Conservation (phyloP, 2,888 invertebrate genomes). For the Capitulum mitella region DNA sequence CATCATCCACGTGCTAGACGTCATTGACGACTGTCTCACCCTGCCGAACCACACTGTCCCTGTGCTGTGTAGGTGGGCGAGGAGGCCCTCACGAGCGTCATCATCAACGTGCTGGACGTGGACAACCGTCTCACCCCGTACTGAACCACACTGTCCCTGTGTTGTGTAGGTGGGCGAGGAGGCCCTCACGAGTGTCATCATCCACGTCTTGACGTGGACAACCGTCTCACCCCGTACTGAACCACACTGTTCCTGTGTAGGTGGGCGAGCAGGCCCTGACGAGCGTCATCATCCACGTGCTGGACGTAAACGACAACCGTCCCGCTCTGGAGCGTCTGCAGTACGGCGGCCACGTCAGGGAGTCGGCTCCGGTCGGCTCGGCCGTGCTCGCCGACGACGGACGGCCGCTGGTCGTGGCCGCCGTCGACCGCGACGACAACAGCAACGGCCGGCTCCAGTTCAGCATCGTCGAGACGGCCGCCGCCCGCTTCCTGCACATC, state of each 20-base stretch:
- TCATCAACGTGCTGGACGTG: constrained; percentile 68
- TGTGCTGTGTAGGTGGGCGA: no score
- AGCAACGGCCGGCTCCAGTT: constrained; percentile 75
- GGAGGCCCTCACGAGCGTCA: no score
- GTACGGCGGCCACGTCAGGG: constrained; percentile 66
- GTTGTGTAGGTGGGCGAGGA: constrained; percentile 61
- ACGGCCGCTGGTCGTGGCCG: constrained; percentile 72
- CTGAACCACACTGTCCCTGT: no score
- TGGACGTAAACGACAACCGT: constrained; percentile 80
- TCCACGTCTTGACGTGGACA: constrained; percentile 67
- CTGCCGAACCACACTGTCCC: no score
- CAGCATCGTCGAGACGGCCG: constrained; percentile 71
- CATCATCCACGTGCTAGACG: no score
- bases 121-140: constrained; percentile 67
- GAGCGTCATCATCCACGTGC: constrained; percentile 69
- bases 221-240: neutral
- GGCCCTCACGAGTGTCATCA: constrained; percentile 61
- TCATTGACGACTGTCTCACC: no score
- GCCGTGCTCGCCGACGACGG: constrained; percentile 61
- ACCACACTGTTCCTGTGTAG: constrained; percentile 39
- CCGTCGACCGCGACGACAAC: constrained; percentile 77
- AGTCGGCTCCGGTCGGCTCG: constrained; percentile 63
- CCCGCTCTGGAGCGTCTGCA: constrained; percentile 60
- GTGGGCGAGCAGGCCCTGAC: constrained; percentile 61
- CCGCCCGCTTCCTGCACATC: constrained; percentile 70